phyloP scores from a whole-genome alignment of 2,113 vertebrate species.

The Neogale vison region DNA sequence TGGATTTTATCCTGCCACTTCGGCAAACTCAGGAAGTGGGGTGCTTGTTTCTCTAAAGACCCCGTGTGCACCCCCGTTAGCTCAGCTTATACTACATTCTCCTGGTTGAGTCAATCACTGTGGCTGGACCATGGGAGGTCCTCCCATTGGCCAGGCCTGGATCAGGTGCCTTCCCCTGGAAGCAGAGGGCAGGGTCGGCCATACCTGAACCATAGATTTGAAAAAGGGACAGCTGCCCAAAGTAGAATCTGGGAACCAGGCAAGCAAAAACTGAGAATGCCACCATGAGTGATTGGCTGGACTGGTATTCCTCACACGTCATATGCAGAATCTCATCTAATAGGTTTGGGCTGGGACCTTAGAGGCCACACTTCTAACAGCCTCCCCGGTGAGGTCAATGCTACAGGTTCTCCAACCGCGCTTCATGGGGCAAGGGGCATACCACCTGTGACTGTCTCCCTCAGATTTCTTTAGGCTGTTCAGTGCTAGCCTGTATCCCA shows the following conservation, averaged over 20 bases:
- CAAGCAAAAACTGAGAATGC: background rate
- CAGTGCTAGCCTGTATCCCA: background rate
- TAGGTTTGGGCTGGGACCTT: background rate
- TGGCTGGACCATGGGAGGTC: background rate
- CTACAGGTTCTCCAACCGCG: background rate
- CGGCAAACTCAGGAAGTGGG: background rate
- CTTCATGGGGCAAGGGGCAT: background rate
- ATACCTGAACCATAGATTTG: background rate
- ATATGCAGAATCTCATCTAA: background rate
- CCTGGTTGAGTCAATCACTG: background rate
- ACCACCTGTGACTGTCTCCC: background rate
- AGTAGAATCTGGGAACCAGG: background rate
- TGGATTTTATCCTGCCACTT: background rate
- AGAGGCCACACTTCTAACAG: background rate
- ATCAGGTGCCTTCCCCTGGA: background rate
- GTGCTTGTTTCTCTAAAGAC: background rate
- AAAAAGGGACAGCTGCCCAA: background rate
- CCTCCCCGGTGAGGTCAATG: background rate
- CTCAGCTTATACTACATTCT: background rate
- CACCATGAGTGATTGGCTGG: no score
- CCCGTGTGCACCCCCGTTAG: background rate
- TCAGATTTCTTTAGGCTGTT: background rate
- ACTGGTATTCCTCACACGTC: background rate
- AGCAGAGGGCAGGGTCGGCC: background rate
- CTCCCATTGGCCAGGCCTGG: background rate